Evolutionary conservation across 2,888 invertebrate genomes (phyloP).

Genomic region (Sinodicranocentrus sp.): DNA sequence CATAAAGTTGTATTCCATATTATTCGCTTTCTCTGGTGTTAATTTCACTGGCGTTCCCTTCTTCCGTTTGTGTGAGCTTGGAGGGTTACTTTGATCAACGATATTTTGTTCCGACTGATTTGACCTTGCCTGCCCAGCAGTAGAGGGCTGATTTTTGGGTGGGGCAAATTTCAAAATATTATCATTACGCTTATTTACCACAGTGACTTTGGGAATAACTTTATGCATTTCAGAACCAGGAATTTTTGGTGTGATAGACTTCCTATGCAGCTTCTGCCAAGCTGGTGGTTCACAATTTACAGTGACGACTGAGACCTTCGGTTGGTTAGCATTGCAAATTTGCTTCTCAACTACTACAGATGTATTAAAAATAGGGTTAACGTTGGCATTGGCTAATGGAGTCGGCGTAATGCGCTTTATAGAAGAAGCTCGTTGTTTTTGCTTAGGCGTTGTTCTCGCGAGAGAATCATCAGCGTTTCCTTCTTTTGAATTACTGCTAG

Average conservation of each 20-base stretch:
- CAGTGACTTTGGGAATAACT: not conserved
- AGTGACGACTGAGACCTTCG: conserved; percentile 38
- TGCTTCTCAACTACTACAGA: conserved; percentile 41
- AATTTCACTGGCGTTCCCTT: conserved; percentile 66
- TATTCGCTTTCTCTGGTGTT: conserved; percentile 65
- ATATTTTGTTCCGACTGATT: too few relatives aligned
- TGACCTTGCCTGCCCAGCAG: too few relatives aligned
- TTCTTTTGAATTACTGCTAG: too few relatives aligned
- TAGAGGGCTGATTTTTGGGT: too few relatives aligned
- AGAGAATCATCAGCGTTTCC: too few relatives aligned
- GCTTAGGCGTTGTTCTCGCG: conserved; percentile 3
- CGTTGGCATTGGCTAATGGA: conserved; percentile 26
- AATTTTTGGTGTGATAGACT: conserved; percentile 58
- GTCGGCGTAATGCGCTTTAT: conserved; percentile 59
- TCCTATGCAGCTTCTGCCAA: conserved; percentile 57
- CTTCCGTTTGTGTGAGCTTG: conserved; percentile 33
- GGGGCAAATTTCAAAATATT: too few relatives aligned
- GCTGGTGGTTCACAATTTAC: not conserved
- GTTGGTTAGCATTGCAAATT: conserved; percentile 2
- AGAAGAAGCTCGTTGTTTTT: conserved; percentile 3
- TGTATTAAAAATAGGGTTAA: conserved; percentile 55
- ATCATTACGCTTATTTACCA: not conserved
- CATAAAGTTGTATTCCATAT: conserved; percentile 47
- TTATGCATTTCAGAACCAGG: conserved; percentile 13
- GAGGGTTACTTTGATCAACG: not conserved